These are phyloP conservation scores for Puntigrus tetrazona DNA, from an alignment of 2,113 vertebrate species.

Conservation along the genomic window DNA sequence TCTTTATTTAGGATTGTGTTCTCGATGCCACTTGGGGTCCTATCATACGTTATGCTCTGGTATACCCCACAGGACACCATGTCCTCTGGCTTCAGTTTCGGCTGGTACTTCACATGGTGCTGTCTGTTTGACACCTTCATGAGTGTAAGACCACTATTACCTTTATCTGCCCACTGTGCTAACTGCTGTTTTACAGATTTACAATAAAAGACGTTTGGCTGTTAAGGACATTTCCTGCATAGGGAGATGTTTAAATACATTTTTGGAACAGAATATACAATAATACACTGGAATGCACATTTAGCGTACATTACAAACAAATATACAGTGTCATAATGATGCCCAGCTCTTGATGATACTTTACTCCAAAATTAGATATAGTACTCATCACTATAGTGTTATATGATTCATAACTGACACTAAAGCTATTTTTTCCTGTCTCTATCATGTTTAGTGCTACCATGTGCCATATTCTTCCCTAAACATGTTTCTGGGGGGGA, in stretches of 20 bases:
- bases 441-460: slow-evolving; percentile 62
- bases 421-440: neutral
- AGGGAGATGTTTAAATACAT: neutral
- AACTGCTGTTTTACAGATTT: neutral
- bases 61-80: no score
- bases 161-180: neutral
- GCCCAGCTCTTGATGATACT: no score
- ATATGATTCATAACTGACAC: neutral
- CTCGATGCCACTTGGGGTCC: slow-evolving; percentile 63
- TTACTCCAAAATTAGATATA: neutral
- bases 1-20: slow-evolving; percentile 57
- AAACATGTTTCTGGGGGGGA: slow-evolving; percentile 76
- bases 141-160: slow-evolving; percentile 62
- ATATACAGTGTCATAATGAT: neutral
- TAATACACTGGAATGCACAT: no score
- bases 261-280: neutral
- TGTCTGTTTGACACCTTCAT: slow-evolving; percentile 73
- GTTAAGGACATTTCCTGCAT: neutral
- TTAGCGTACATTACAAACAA: no score
- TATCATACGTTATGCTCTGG: slow-evolving; percentile 68
- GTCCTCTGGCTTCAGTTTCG: slow-evolving; percentile 63
- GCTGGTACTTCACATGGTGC: slow-evolving; percentile 70
- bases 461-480: slow-evolving; percentile 72
- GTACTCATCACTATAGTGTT: neutral
- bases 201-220: neutral